These are phyloP conservation scores for Aldabrachelys gigantea DNA, from an alignment of 2,113 vertebrate species.

Conservation along the genomic window DNA sequence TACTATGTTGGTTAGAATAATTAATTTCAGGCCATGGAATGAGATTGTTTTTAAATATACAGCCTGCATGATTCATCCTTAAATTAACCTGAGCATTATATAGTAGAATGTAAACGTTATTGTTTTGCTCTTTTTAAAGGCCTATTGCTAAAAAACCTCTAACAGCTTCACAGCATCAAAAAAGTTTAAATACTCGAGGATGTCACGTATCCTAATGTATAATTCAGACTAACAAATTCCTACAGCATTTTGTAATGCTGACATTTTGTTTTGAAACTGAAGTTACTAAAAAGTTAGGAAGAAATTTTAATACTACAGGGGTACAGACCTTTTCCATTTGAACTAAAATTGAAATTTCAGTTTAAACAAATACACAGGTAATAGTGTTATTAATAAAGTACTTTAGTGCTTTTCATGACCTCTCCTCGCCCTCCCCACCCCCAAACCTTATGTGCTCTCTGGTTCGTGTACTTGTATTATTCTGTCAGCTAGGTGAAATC, in stretches of 20 bases:
- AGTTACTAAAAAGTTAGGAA: not conserved
- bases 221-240: not conserved
- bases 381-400: not conserved
- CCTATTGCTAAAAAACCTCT: not conserved
- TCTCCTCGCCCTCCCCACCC: not conserved
- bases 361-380: not conserved
- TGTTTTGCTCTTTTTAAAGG: conserved; percentile 37
- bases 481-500: fast-evolving
- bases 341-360: fast-evolving
- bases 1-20: conserved; percentile 74
- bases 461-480: not conserved
- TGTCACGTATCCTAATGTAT: not conserved
- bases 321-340: not conserved
- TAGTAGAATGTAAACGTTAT: conserved; percentile 17
- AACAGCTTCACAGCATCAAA: not conserved
- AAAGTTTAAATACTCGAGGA: not conserved
- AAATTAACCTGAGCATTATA: conserved; percentile 37
- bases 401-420: not conserved
- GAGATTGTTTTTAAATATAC: conserved; percentile 63
- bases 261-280: not conserved
- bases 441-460: not conserved
- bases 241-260: not conserved
- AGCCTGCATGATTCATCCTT: conserved; percentile 60
- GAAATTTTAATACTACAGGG: not conserved
- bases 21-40: conserved; percentile 74